Conservation (phyloP, 1,140 invertebrate species). For the Nomia melanderi region DNA sequence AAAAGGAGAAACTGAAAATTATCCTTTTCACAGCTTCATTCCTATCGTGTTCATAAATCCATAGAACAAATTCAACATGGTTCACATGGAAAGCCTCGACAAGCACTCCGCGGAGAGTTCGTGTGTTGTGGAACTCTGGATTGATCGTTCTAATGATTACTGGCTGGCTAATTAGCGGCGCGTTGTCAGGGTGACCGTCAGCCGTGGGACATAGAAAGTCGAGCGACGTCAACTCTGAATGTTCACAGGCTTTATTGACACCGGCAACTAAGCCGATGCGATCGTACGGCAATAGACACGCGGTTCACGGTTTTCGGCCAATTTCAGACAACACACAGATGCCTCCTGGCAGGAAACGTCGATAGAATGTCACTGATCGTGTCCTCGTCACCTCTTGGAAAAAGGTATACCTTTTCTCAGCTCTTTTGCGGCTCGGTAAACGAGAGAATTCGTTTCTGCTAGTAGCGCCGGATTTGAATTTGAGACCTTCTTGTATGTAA, state of each 20-base stretch:
- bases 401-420: not conserved
- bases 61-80: too few species aligned
- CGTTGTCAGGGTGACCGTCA: constrained; percentile 37
- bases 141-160: constrained; percentile 42
- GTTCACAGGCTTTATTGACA: constrained; percentile 31
- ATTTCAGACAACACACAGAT: constrained; percentile 5
- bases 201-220: constrained; percentile 37
- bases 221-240: constrained; percentile 26
- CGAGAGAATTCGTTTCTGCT: not conserved
- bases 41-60: too few species aligned
- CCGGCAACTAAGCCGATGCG: constrained; percentile 2
- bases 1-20: too few species aligned
- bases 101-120: constrained; percentile 23
- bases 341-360: constrained; percentile 16
- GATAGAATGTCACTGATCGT: constrained; percentile 6
- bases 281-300: not conserved
- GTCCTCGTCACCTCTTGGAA: not conserved
- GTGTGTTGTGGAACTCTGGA: constrained; percentile 46
- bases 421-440: not conserved
- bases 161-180: constrained; percentile 51
- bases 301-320: constrained; percentile 10
- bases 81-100: constrained; percentile 3
- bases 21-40: too few species aligned
- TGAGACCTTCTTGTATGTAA: too few species aligned
- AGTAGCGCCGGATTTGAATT: too few species aligned